Evolutionary conservation across 2,113 vertebrate genomes (phyloP).

Genomic region (Arizona elegans): DNA sequence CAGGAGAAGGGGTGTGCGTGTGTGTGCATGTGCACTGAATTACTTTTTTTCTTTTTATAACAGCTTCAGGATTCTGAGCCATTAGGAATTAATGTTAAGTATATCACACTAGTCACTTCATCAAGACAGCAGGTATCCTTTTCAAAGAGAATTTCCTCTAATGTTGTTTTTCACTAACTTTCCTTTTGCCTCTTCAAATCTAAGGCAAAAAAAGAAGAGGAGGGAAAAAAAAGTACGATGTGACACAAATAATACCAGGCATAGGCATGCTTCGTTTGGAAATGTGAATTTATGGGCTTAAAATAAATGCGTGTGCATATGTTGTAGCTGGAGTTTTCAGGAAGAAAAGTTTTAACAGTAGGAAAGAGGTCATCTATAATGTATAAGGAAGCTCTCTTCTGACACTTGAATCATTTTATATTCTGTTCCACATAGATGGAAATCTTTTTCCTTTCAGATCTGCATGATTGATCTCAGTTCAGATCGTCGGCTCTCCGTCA

Average conservation of each 20-base stretch:
- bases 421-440: slow-evolving; percentile 19
- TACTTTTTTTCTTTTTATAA: slow-evolving; percentile 4
- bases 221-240: not conserved
- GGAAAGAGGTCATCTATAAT: slow-evolving; percentile 45
- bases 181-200: not conserved
- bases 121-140: not conserved
- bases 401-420: slow-evolving; percentile 3
- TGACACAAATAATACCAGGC: slow-evolving; percentile 16
- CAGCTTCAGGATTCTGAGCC: not conserved
- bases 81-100: not conserved
- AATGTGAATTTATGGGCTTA: slow-evolving; percentile 28
- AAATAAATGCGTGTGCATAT: slow-evolving; percentile 10
- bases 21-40: not conserved
- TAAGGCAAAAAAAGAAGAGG: not conserved
- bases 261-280: slow-evolving; percentile 21
- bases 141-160: slow-evolving; percentile 21
- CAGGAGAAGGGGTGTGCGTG: not conserved
- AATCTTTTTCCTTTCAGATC: slow-evolving; percentile 38
- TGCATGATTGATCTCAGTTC: slow-evolving; percentile 35
- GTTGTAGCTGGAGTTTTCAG: not conserved
- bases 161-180: not conserved
- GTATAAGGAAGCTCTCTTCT: slow-evolving; percentile 33
- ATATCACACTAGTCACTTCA: not conserved
- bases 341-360: slow-evolving; percentile 38
- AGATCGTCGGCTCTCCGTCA: not conserved